Percentiles rank a stretch among this genome's conserved stretches.
Conservation (phyloP, 1,140 invertebrate genomes). For the Dreissena polymorpha region DNA sequence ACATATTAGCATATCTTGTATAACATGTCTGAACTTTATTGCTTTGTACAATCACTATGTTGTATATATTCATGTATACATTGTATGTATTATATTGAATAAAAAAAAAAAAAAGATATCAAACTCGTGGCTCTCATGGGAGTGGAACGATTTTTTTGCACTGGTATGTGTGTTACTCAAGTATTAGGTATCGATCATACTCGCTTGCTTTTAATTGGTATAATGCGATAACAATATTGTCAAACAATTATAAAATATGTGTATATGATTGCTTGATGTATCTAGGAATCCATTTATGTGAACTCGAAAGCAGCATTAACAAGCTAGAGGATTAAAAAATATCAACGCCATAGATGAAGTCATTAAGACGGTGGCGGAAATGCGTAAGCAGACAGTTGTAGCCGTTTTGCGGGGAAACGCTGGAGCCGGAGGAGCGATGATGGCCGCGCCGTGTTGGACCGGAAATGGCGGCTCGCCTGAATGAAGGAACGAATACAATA, state of each 20-base stretch:
- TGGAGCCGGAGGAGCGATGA: constrained; percentile 37
- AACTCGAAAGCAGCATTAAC: constrained; percentile 4
- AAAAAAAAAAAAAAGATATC: too few species aligned
- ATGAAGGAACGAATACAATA: background rate
- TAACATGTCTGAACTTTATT: too few species aligned
- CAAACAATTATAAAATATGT: background rate
- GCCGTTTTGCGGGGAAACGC: constrained; percentile 38
- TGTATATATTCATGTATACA: too few species aligned
- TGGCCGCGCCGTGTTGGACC: constrained; percentile 24
- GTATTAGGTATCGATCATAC: constrained; percentile 37
- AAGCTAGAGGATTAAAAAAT: constrained; percentile 6
- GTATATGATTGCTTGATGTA: background rate
- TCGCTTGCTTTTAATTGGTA: constrained; percentile 36
- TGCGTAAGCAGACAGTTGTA: constrained; percentile 23
- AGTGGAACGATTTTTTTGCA: constrained; percentile 39
- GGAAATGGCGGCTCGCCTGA: background rate
- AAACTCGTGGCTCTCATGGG: constrained; percentile 47
- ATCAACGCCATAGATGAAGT: constrained; percentile 35
- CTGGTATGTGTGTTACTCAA: constrained; percentile 23
- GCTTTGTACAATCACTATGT: too few species aligned
- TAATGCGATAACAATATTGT: background rate
- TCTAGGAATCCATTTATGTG: constrained; percentile 28
- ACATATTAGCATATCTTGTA: too few species aligned
- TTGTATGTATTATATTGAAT: too few species aligned
- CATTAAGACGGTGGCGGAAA: constrained; percentile 8